Evolutionary conservation across 2,888 invertebrate species (phyloP).

Genomic region (Cremastinae sp.): DNA sequence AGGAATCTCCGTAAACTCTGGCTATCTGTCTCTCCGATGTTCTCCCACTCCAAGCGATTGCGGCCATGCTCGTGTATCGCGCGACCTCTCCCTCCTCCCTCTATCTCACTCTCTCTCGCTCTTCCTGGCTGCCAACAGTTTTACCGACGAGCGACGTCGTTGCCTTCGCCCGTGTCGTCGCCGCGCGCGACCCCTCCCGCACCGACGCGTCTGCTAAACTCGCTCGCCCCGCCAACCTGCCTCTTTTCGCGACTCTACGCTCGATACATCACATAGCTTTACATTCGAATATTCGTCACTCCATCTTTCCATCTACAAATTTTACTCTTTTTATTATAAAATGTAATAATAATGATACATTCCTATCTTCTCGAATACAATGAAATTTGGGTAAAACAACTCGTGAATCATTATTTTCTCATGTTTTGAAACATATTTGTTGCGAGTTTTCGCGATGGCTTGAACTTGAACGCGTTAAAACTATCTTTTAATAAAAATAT

Average conservation of each 20-base stretch:
- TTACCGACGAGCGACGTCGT: conserved; percentile 59
- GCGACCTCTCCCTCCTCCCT: conserved; percentile 70
- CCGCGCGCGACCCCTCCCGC: conserved; percentile 72
- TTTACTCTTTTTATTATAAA: too few relatives aligned
- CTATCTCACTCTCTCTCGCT: conserved; percentile 69
- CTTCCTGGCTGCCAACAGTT: conserved; percentile 33
- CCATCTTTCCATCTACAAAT: too few relatives aligned
- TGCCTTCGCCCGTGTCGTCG: conserved; percentile 57
- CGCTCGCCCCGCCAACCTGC: conserved; percentile 57
- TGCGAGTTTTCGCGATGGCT: too few relatives aligned
- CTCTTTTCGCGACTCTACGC: conserved; percentile 58
- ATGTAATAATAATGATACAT: too few relatives aligned
- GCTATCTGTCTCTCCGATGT: conserved; percentile 67
- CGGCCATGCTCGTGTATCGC: conserved; percentile 1
- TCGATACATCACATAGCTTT: conserved; percentile 48
- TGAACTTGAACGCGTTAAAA: too few relatives aligned
- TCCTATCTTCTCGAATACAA: too few relatives aligned
- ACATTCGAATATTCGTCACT: too few relatives aligned
- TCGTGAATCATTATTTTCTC: too few relatives aligned
- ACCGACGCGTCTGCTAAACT: conserved; percentile 58
- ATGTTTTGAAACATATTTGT: too few relatives aligned
- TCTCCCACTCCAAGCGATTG: conserved; percentile 51
- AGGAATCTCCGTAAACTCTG: conserved; percentile 71
- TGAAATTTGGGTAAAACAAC: too few relatives aligned
- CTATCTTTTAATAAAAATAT: too few relatives aligned